A percentile compares a stretch with the other conserved stretches of the same genome.
phyloP scores from a whole-genome alignment of 2,113 vertebrate genomes.

The Cyanoliseus patagonus region DNA sequence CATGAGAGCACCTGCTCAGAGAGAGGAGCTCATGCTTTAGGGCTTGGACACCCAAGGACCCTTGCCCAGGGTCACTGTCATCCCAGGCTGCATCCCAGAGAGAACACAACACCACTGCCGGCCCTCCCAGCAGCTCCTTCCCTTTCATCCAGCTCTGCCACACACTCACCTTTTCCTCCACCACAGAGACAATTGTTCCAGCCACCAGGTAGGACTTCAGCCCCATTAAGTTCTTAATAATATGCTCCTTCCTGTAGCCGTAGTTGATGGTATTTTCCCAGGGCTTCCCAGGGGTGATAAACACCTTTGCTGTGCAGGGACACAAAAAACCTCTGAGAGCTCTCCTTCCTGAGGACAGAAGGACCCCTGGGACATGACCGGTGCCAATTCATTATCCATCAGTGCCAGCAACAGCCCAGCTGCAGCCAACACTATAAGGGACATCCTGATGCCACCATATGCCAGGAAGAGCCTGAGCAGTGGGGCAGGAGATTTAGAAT shows the following conservation, averaged over 20 bases:
- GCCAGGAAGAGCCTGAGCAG: not conserved
- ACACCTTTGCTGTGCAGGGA: not conserved
- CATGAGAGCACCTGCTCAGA: constrained; percentile 71
- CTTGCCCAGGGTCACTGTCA: not conserved
- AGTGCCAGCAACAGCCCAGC: not conserved
- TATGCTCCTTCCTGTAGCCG: constrained; percentile 67
- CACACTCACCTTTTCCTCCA: constrained; percentile 84
- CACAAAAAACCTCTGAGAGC: not conserved
- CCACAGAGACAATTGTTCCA: constrained; percentile 73
- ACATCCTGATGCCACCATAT: not conserved
- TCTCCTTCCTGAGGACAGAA: not conserved
- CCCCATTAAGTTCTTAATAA: constrained; percentile 62
- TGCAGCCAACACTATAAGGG: rapidly evolving
- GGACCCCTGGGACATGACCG: rapidly evolving
- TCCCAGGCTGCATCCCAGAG: not conserved
- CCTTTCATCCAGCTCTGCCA: not conserved
- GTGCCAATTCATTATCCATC: not conserved
- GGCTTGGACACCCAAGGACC: rapidly evolving
- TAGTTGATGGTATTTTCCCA: constrained; percentile 78
- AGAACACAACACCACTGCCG: not conserved
- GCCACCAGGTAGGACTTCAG: constrained; percentile 81
- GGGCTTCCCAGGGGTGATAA: constrained; percentile 58
- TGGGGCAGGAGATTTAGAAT: not conserved
- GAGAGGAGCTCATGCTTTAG: not conserved
- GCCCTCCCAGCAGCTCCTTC: not conserved